Base-by-base conservation (phyloP, 2,888 invertebrate genomes). In the Nemurella pictetii region DNA sequence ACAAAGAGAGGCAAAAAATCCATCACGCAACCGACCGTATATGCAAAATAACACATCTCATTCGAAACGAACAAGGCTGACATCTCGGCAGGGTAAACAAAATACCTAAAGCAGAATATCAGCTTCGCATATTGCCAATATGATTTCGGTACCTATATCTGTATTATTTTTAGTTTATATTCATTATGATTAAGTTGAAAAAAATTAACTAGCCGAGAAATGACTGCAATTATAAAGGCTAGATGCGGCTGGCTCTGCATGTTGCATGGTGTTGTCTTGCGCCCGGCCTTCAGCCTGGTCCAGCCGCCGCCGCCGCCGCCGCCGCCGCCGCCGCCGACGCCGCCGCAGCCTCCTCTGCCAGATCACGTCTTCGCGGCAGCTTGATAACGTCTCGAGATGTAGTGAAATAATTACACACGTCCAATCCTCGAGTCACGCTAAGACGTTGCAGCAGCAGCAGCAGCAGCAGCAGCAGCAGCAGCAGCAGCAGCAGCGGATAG, bases 191-290 rank as follows among this genome's bases (percentile, higher is more conserved):
- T 27, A 26, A 75, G 28, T 27, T 27, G 28, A n/a, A 75, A 75
- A 75, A 75, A 75, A 75, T 75, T 75, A 28, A 75, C 27, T 75
- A 75, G 75, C 26, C 27, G 28, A 27, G 75, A 75, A 75, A 75
- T 75, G 27, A 75, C 28, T 75, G 75, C 27, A 75, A 75, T 75
- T 75, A 75, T 75, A 75, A 75, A 12, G n/a, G 1, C 75, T 27
- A 2, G 75, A 25, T n/a, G n/a, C n/a, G 1, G 55, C 55, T 55
- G 55, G 55, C 20, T 55, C 55, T 20, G 55, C 55, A 55, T 55
- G 55, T 55, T 55, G 3, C 20, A 55, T 55, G 55, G 55, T 12
- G 55, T 55, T n/a, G n/a, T n/a, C n/a, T n/a, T n/a, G n/a, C n/a
- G n/a, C n/a, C n/a, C n/a, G n/a, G n/a, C 55, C 55, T 55, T 55